Evolutionary conservation across 1,140 invertebrate genomes (phyloP), one percentile per base, ranked within the genome.

Genomic region (Diabrotica undecimpunctata): DNA sequence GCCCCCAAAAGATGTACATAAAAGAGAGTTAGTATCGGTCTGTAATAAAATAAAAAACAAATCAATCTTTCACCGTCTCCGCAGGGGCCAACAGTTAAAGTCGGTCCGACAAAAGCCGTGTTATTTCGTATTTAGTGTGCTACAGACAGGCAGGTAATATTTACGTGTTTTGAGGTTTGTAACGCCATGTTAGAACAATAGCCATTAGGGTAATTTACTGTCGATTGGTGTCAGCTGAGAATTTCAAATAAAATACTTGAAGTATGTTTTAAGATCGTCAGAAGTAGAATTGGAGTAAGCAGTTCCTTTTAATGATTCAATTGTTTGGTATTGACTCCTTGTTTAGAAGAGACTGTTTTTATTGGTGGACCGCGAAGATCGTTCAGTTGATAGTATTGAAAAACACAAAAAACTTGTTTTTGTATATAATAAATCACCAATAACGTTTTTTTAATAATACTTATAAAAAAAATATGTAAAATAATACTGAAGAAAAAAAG

Each of bases 11-110:
- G 41, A n/a, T 46, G 8, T n/a, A 46, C 8, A 46, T 10, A n/a
- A 46, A 25, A 60, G 56, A 25, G 50, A 61, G 39, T 13, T 41
- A n/a, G 57, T n/a, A 59, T 12, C 36, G 25, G 25, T 39, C 52
- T 9, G 61, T 39, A 72, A 72, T 69, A 73, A 72, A 65, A 68
- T 63, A 62, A 66, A 71, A 71, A 69, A 66, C 72, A 70, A 72
- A 75, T 75, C 73, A 75, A 75, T 75, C 73, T 72, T 70, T 75
- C 73, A 73, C 64, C 72, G 65, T 67, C 70, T 66, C 72, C 39
- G 62, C 66, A 70, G 71, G 73, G 71, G 60, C 58, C 66, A 59
- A 66, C 66, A 51, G 53, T 61, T 51, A 36, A 61, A 60, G 61
- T 14, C 60, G 14, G 57, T 69, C 72, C 72, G 72, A 74, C 72